Evolutionary conservation across 2,113 vertebrate genomes (phyloP).

Genomic region (Danio rerio): GRCz12tu NC_133184.1:27068501-27069000

Average conservation of each 20-base stretch:
- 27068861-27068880: constrained; percentile 32
- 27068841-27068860: constrained; percentile 39
- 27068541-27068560: constrained; percentile 30
- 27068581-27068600: constrained; percentile 12
- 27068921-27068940: constrained; percentile 26
- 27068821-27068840: constrained; percentile 29
- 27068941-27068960: constrained; percentile 1
- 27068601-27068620: neutral
- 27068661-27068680: constrained; percentile 5
- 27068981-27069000: neutral
- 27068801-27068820: neutral
- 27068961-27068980: constrained; percentile 3
- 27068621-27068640: neutral
- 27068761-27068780: constrained; percentile 2
- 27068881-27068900: neutral
- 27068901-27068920: constrained; percentile 28
- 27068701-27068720: neutral
- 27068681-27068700: neutral
- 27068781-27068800: neutral
- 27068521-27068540: constrained; percentile 35
- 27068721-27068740: neutral
- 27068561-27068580: neutral
- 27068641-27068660: neutral
- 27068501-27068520: constrained; percentile 15
- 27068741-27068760: neutral